Evolutionary conservation across 2,888 invertebrate species (phyloP).

Genomic region (Allophyes oxyacanthae): DNA sequence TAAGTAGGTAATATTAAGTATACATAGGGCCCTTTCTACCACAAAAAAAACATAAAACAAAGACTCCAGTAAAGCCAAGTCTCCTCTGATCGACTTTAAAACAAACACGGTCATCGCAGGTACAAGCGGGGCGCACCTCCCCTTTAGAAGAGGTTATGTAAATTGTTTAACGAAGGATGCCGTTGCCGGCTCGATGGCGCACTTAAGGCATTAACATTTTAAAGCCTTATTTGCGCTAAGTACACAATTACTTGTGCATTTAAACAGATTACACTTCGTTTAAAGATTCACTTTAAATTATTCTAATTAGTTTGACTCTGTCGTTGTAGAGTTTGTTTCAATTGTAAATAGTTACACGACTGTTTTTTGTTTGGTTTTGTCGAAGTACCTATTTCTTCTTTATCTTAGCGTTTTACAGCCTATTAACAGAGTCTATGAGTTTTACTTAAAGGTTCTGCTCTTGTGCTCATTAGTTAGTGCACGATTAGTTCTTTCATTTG

Average conservation of each 20-base stretch:
- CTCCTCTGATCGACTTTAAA: constrained; percentile 20
- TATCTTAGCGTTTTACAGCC: constrained; percentile 1
- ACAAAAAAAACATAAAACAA: too few species aligned
- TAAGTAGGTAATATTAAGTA: too few species aligned
- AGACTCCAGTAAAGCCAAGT: constrained; percentile 14
- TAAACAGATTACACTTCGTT: constrained; percentile 75
- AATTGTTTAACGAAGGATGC: constrained; percentile 82
- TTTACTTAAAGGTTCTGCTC: not conserved
- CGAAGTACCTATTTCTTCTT: constrained; percentile 5
- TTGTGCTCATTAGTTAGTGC: not conserved
- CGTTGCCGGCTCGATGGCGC: constrained; percentile 75
- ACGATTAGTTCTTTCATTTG: too few species aligned
- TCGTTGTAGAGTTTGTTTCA: constrained; percentile 35
- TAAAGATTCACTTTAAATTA: constrained; percentile 68
- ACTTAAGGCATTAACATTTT: constrained; percentile 83
- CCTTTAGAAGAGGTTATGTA: constrained; percentile 69
- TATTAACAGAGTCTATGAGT: not conserved
- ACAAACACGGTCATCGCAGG: constrained; percentile 18
- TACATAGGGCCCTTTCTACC: too few species aligned
- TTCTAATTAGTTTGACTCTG: constrained; percentile 69
- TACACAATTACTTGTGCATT: constrained; percentile 83
- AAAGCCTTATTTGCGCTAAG: constrained; percentile 82
- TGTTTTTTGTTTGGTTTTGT: constrained; percentile 24
- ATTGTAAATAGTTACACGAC: constrained; percentile 22
- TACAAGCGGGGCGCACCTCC: not conserved